Base-by-base conservation (phyloP, 2,797 vertebrate species). In the Spinibarbus caldwelli region DNA sequence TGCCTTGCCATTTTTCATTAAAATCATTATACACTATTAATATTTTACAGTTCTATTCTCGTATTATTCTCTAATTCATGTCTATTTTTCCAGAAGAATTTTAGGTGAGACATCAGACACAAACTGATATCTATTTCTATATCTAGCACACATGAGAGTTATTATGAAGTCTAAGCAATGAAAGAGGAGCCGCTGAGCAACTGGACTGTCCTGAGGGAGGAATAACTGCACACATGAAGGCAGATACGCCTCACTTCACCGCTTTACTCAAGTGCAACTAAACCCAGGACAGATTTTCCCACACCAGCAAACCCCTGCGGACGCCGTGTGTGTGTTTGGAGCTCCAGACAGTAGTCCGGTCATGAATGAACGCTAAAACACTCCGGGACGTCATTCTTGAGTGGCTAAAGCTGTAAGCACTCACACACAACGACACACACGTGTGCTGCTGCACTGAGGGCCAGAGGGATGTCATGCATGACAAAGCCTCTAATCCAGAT, bases 211-310 rank as follows among this genome's bases (percentile, higher is more conserved):
- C 49, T n/a, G 23, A 41, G 72, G 34, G 64, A 67, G 15, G 34
- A 80, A 73, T 73, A 80, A 59, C 41, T 26, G 43, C 26, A 47
- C 26, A 80, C 38, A 45, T 41, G 45, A 85, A 57, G 49, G 26
- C 49, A 72, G 57, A 47, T 29, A 47, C 8, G 78, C 54, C 9
- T 43, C 68, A 64, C 70, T 79, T 72, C 67, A 73, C 77, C 45
- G 29, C 43, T 75, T 34, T 43, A 21, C 57, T 80, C 5, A 54
- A 77, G 64, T 49, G 73, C 23, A 49, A 34, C 68, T 62, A 80
- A 45, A 80, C 90, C 75, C 6, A 41, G 49, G 31, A 84, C 77
- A 67, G 77, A 31, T 92, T 93, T 93, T 93, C 91, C 91, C 92
- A 93, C 92, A 92, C 81, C 73, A 47, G 36, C 6, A 41, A 49